phyloP scores from a whole-genome alignment of 2,113 vertebrate species.

The Anarhynchus alexandrinus region DNA sequence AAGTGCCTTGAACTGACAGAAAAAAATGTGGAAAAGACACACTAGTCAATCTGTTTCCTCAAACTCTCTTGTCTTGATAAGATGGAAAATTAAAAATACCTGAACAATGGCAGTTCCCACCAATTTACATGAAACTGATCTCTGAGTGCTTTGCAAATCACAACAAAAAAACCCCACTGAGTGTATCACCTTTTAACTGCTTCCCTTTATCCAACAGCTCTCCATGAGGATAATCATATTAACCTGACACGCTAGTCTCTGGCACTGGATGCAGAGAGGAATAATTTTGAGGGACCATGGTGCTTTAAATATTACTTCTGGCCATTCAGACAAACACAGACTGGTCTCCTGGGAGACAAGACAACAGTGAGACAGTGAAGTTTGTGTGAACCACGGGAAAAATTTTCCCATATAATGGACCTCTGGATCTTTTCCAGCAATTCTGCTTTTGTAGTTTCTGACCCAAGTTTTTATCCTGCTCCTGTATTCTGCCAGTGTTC shows the following conservation, averaged over 20 bases:
- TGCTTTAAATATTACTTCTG: background rate
- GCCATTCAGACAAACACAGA: background rate
- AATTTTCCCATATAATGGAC: background rate
- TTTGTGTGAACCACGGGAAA: background rate
- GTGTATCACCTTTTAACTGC: background rate
- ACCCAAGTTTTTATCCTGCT: background rate
- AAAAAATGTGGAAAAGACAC: background rate
- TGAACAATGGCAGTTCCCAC: background rate
- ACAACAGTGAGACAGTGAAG: background rate
- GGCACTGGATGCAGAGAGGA: background rate
- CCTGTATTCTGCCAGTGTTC: background rate
- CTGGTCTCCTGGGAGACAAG: background rate
- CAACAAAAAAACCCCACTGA: background rate
- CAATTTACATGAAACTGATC: background rate
- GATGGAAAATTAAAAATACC: background rate
- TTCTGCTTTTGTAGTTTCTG: background rate
- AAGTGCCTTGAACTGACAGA: background rate
- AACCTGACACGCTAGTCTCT: background rate
- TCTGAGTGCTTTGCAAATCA: background rate
- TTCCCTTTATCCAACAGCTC: background rate
- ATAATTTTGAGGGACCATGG: background rate
- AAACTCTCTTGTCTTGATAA: background rate
- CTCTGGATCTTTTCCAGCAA: background rate
- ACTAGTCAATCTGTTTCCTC: background rate
- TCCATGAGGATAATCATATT: background rate